Conservation (phyloP, 1,140 invertebrate genomes). For the Hyposmocoma kahamanoa region DNA sequence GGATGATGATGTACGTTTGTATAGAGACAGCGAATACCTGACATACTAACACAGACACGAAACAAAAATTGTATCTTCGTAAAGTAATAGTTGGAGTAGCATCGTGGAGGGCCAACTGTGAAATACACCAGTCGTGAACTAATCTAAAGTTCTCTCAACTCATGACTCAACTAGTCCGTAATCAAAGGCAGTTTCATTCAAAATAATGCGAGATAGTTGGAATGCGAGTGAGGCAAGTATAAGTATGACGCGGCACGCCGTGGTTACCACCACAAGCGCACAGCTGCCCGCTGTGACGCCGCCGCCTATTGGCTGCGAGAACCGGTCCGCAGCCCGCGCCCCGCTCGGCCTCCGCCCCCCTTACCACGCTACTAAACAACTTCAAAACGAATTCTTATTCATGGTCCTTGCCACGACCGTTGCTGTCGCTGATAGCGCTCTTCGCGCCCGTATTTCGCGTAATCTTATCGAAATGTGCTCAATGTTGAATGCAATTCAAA, state of each 20-base stretch:
- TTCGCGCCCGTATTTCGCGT: conserved; percentile 55
- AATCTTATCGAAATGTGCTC: conserved; percentile 68
- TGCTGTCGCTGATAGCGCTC: conserved; percentile 47
- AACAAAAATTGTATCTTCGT: conserved; percentile 14
- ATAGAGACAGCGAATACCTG: conserved; percentile 13
- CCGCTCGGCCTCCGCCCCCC: conserved; percentile 25
- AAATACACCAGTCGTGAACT: conserved; percentile 10
- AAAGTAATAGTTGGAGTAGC: not conserved
- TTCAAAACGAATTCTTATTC: conserved; percentile 64
- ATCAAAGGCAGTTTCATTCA: conserved; percentile 44
- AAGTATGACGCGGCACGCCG: conserved; percentile 44
- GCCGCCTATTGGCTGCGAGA: conserved; percentile 51
- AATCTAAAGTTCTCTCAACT: conserved; percentile 19
- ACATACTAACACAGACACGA: conserved; percentile 13
- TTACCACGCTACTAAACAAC: conserved; percentile 40
- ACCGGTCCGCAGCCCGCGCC: conserved; percentile 42
- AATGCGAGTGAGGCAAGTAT: conserved; percentile 45
- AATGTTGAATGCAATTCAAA: conserved; percentile 39
- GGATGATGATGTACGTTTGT: conserved; percentile 2
- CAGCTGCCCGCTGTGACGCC: conserved; percentile 54
- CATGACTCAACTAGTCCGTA: conserved; percentile 31
- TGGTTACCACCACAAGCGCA: conserved; percentile 33
- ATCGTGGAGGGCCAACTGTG: conserved; percentile 3
- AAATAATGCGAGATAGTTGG: conserved; percentile 36
- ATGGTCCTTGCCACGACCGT: conserved; percentile 59